phyloP scores from a whole-genome alignment of 1,140 invertebrate genomes.

The Delia radicum region DNA sequence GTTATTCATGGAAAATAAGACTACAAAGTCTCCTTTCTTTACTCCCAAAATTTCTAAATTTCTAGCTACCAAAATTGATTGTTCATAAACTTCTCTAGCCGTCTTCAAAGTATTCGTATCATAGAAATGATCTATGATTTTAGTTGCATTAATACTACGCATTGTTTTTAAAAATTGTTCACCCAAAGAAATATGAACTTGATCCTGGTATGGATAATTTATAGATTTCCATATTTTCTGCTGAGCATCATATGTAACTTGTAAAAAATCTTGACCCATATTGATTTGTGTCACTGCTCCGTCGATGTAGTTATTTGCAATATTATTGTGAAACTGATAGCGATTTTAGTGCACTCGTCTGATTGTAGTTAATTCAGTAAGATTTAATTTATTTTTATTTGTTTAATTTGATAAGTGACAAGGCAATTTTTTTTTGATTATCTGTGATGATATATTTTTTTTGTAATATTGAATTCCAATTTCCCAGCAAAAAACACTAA shows the following conservation, averaged over 20 bases:
- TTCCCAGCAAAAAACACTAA: too few relatives aligned
- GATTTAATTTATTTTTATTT: background rate
- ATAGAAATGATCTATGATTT: conserved; percentile 20
- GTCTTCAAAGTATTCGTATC: conserved; percentile 2
- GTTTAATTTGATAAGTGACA: background rate
- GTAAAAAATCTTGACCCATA: background rate
- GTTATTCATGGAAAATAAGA: conserved; percentile 16
- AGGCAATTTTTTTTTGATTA: too few relatives aligned
- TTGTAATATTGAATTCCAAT: too few relatives aligned
- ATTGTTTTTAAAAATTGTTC: conserved; percentile 14
- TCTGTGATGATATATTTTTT: too few relatives aligned
- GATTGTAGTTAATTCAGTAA: too few relatives aligned
- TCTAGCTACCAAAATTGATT: conserved; percentile 12
- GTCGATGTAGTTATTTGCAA: background rate
- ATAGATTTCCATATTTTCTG: background rate
- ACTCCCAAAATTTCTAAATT: conserved; percentile 20
- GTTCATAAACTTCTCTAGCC: background rate
- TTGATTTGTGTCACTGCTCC: background rate
- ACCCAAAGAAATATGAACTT: background rate
- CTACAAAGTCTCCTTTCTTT: background rate
- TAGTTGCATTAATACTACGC: background rate
- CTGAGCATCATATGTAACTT: background rate
- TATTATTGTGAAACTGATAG: background rate
- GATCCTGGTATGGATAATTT: conserved; percentile 3
- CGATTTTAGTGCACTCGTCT: background rate